A percentile compares a stretch with the other conserved stretches of the same genome.
phyloP scores from a whole-genome alignment of 2,888 invertebrate genomes.

The Hedychridium roseum region DNA sequence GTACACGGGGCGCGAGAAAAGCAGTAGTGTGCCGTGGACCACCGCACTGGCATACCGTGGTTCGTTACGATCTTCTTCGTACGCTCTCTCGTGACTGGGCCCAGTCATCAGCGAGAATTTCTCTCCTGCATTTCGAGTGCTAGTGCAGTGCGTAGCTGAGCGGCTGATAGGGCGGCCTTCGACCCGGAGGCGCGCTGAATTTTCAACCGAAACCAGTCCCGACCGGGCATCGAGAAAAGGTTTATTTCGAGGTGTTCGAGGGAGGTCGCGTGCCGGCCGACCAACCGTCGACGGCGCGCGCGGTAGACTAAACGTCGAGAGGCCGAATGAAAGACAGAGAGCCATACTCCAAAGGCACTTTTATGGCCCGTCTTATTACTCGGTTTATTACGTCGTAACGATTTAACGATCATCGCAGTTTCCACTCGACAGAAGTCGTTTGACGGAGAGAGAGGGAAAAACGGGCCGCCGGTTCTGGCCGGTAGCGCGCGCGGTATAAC shows the following conservation, averaged over 20 bases:
- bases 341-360: constrained; percentile 49
- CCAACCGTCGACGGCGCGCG: constrained; percentile 44
- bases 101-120: constrained; percentile 43
- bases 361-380: constrained; percentile 59
- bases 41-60: constrained; percentile 66
- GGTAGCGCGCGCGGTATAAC: constrained; percentile 43
- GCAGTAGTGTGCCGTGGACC: constrained; percentile 75
- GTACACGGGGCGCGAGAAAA: constrained; percentile 68
- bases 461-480: constrained; percentile 36
- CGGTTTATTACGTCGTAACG: constrained; percentile 61
- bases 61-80: constrained; percentile 60
- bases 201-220: too few relatives aligned
- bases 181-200: too few relatives aligned
- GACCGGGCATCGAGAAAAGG: constrained; percentile 1
- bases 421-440: constrained; percentile 17
- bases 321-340: constrained; percentile 21
- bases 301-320: constrained; percentile 34
- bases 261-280: constrained; percentile 57
- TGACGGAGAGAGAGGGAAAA: not conserved
- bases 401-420: constrained; percentile 58
- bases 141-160: constrained; percentile 60
- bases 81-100: constrained; percentile 41
- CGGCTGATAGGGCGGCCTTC: constrained; percentile 31
- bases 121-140: constrained; percentile 55
- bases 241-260: constrained; percentile 20